Evolutionary conservation across 2,888 invertebrate genomes (phyloP), one percentile per base, ranked within the genome.

Genomic region (Lumbricus terrestris): DNA sequence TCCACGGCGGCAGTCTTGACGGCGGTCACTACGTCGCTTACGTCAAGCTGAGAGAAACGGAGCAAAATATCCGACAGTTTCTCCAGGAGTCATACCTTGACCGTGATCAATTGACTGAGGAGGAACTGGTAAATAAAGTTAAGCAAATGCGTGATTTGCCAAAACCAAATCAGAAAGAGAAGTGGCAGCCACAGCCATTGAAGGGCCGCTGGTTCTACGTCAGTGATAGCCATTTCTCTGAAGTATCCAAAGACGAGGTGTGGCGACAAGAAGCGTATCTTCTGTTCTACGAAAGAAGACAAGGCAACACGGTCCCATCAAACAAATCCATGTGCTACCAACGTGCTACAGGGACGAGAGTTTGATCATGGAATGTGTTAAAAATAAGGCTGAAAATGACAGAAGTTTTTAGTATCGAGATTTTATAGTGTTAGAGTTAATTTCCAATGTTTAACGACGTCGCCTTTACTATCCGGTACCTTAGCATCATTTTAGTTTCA

Each of bases 11-110:
- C 0, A 97, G 97, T 11, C 96, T 99, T 95, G 97, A 97, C 93
- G 97, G 98, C 54, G 97, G 97, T 42, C 97, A 97, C 94, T 99
- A 99, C 94, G 97, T 98, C 1, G 98, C 99, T 13, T 99, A 98
- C 94, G 97, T 99, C 3, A 98, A 98, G 96, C 97, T 97, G 89
- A 93, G 95, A n/a, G 5, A 42, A 93, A 93, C 23, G 8, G 85
- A 85, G 0, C 23, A 85, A 6, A 15, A 85, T 23, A 85, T 37
- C 37, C 18, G 6, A 35, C 85, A 35, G 34, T 85, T 35, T 85
- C 23, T 85, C 29, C 85, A 85, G 37, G 23, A 34, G 20, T 23
- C 34, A 85, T 85, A 13, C 37, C 85, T 85, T 29, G 35, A 85
- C 37, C 85, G 85, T 23, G 23, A 37, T 8, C 35, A 23, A 35